phyloP scores from a whole-genome alignment of 2,888 invertebrate species.

The Nebria salina region DNA sequence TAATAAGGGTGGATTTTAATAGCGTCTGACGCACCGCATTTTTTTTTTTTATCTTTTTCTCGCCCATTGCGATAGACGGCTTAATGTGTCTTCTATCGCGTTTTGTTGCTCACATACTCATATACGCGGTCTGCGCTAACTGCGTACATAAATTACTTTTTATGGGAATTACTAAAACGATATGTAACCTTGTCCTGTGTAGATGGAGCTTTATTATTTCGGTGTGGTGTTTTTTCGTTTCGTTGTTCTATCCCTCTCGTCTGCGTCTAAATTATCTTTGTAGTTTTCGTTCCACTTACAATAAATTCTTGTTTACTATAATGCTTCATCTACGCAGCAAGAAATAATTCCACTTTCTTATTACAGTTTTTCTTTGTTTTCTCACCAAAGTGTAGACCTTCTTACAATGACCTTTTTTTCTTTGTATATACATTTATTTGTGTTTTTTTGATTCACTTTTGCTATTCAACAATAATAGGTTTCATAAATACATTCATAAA shows the following conservation, averaged over 20 bases:
- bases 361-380: neutral
- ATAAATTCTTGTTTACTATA: conserved; percentile 1
- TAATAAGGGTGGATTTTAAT: conserved; percentile 47
- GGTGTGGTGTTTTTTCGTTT: conserved; percentile 24
- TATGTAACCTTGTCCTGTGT: conserved; percentile 30
- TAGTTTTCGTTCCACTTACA: neutral
- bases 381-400: no score
- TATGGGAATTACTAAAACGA: conserved; percentile 24
- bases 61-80: conserved; percentile 4
- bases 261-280: neutral
- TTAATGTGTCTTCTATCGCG: neutral
- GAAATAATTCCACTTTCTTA: neutral
- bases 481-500: no score
- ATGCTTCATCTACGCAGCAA: neutral
- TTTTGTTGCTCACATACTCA: neutral
- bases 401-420: no score
- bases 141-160: conserved; percentile 39
- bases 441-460: no score
- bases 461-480: no score
- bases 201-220: conserved; percentile 31
- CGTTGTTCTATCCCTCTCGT: neutral
- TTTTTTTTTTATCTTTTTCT: neutral
- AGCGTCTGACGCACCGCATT: conserved; percentile 29
- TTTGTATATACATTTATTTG: no score
- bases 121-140: conserved; percentile 25